A percentile compares a stretch with the other conserved stretches of the same genome.
These are phyloP conservation scores for Anolis apletophallus DNA, from an alignment of 2,797 vertebrate species.

Conservation along the genomic window DNA sequence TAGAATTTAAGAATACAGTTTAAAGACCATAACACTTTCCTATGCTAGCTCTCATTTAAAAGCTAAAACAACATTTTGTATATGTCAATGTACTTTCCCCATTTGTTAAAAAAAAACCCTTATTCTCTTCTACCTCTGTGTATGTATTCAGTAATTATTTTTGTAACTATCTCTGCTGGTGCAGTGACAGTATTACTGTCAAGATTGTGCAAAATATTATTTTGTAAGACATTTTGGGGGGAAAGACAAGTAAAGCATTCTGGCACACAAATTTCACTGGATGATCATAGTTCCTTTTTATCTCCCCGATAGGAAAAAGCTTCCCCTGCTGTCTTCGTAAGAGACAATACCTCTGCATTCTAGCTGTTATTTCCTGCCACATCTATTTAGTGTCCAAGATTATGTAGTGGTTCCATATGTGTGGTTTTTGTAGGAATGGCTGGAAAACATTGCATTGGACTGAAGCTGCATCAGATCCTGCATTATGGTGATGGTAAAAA, in stretches of 20 bases:
- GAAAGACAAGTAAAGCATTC: neutral
- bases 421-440: neutral
- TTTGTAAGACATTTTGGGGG: neutral
- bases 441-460: conserved; percentile 28
- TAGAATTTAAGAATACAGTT: neutral
- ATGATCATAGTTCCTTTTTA: neutral
- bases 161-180: neutral
- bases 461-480: conserved; percentile 39
- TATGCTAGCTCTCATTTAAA: neutral
- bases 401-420: neutral
- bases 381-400: neutral
- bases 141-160: neutral
- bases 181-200: neutral
- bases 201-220: neutral
- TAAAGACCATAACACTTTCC: neutral
- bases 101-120: too few species aligned
- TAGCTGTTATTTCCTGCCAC: too few species aligned
- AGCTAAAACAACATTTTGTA: neutral
- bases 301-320: neutral
- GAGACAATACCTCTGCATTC: neutral
- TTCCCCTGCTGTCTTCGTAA: neutral
- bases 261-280: neutral
- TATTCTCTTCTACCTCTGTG: too few species aligned
- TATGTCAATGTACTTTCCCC: neutral
- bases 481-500: conserved; percentile 48